Percentiles rank a stretch among this genome's conserved stretches.
Conservation (phyloP, 2,888 invertebrate genomes). For the Timema podura region DNA sequence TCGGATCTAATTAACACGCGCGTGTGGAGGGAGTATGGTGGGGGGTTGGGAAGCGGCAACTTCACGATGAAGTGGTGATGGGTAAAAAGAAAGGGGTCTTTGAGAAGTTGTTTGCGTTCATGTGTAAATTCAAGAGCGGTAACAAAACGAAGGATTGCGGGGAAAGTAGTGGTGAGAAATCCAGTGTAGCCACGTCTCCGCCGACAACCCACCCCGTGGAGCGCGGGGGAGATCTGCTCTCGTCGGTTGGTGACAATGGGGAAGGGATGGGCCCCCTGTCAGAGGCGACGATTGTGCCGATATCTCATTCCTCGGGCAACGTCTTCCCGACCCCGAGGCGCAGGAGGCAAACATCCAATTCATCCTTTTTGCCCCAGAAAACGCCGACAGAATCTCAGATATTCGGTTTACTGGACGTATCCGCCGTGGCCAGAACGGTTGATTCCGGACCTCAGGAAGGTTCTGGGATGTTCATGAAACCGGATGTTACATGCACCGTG, state of each 20-base stretch:
- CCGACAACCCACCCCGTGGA: too few species aligned
- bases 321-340: not conserved
- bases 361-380: too few species aligned
- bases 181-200: not conserved
- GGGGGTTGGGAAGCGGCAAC: not conserved
- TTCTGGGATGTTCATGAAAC: too few species aligned
- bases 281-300: not conserved
- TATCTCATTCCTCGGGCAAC: not conserved
- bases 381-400: too few species aligned
- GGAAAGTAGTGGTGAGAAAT: not conserved
- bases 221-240: not conserved
- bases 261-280: not conserved
- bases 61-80: conserved; percentile 15
- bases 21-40: not conserved
- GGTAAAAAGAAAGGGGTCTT: conserved; percentile 25
- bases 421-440: too few species aligned
- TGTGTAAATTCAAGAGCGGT: conserved; percentile 19
- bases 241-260: not conserved
- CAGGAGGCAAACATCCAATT: too few species aligned
- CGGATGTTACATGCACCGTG: too few species aligned
- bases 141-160: not conserved
- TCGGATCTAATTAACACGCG: not conserved
- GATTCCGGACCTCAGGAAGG: too few species aligned
- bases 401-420: too few species aligned
- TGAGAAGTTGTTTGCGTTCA: conserved; percentile 24